Evolutionary conservation across 2,113 vertebrate species (phyloP).

Genomic region (Sylvietta virens): DNA sequence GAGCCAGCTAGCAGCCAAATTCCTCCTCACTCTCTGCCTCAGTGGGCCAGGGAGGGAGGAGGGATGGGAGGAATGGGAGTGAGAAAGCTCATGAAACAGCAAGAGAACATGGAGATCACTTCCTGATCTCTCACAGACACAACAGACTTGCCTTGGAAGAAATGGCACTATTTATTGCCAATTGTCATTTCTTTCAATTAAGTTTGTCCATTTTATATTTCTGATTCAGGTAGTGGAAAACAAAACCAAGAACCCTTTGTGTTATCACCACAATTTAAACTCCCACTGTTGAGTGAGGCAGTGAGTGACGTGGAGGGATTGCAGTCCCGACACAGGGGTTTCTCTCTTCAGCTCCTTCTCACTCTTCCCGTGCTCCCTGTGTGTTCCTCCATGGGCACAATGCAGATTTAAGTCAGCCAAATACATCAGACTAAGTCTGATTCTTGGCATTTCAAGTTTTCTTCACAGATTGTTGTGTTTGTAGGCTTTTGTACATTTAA

Average conservation of each 20-base stretch:
- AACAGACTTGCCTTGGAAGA: not conserved
- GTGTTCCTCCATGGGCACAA: not conserved
- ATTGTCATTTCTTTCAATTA: not conserved
- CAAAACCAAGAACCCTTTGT: not conserved
- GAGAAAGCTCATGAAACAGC: not conserved
- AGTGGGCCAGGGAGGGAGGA: not conserved
- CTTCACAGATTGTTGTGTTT: not conserved
- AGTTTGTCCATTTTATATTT: not conserved
- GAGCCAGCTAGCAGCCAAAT: not conserved
- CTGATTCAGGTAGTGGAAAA: not conserved
- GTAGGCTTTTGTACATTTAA: not conserved
- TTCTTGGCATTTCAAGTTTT: not conserved
- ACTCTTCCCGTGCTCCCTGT: fast-evolving
- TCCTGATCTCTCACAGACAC: not conserved
- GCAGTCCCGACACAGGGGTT: not conserved
- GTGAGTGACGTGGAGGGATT: not conserved
- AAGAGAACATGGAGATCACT: not conserved
- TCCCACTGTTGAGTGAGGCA: not conserved
- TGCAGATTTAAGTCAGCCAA: not conserved
- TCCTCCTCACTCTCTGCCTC: not conserved
- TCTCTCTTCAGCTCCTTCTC: not conserved
- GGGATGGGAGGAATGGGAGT: not conserved
- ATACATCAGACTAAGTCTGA: not conserved
- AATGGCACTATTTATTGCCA: not conserved
- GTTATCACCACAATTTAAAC: not conserved